phyloP scores from a whole-genome alignment of 2,888 invertebrate genomes.

The Heliconius hortense region DNA sequence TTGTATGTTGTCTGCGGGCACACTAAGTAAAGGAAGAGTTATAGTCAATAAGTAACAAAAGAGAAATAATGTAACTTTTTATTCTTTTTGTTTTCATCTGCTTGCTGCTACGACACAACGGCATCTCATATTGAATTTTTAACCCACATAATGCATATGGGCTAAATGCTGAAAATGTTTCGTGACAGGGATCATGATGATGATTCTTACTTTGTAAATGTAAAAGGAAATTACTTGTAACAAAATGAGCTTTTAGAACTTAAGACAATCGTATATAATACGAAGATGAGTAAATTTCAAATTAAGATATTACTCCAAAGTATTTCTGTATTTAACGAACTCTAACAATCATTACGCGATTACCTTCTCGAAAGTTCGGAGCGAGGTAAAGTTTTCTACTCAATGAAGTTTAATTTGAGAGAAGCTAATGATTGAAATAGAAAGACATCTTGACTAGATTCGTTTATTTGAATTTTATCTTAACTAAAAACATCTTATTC shows the following conservation, averaged over 20 bases:
- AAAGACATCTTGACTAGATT: conserved; percentile 37
- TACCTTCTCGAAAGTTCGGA: conserved; percentile 28
- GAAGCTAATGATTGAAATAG: conserved; percentile 32
- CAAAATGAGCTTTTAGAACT: neutral
- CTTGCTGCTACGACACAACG: no score
- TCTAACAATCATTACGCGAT: conserved; percentile 31
- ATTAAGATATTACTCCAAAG: conserved; percentile 26
- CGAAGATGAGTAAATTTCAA: conserved; percentile 17
- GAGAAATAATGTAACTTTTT: no score
- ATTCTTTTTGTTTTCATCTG: no score
- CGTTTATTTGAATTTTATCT: conserved; percentile 36
- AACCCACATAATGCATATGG: neutral
- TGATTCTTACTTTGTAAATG: neutral
- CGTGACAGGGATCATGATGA: no score
- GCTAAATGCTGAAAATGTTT: neutral
- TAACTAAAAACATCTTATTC: conserved; percentile 30
- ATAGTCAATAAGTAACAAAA: no score
- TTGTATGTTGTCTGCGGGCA: neutral
- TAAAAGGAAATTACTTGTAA: neutral
- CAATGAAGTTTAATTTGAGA: conserved; percentile 26
- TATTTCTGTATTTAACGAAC: conserved; percentile 19
- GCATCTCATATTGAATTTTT: no score
- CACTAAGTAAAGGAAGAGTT: no score
- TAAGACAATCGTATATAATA: neutral
- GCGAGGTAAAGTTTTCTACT: conserved; percentile 29